These are phyloP conservation scores for Brachyrhaphis roseni DNA, from an alignment of 2,797 vertebrate species.

Conservation along the genomic window DNA sequence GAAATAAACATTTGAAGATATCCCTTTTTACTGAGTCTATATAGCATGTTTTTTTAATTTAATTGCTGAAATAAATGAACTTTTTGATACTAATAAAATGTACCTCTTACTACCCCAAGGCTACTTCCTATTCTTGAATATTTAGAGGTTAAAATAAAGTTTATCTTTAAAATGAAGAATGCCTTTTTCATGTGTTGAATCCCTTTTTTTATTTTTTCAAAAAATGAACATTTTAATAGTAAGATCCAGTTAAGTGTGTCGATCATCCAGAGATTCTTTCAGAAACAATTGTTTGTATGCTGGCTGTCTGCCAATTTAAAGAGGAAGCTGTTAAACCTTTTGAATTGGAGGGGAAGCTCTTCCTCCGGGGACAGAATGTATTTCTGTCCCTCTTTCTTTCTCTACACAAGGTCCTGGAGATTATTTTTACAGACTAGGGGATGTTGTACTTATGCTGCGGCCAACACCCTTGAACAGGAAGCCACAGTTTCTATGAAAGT, in stretches of 20 bases:
- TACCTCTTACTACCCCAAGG: not conserved
- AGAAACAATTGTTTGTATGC: constrained; percentile 21
- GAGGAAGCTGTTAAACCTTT: constrained; percentile 62
- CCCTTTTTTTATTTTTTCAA: not conserved
- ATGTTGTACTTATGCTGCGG: constrained; percentile 77
- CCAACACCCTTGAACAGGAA: constrained; percentile 93
- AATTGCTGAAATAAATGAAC: not conserved
- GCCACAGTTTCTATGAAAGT: constrained; percentile 87
- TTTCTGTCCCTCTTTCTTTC: constrained; percentile 83
- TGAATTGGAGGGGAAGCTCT: constrained; percentile 67
- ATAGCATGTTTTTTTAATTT: not conserved
- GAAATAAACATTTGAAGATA: not conserved
- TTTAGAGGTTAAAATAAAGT: not conserved
- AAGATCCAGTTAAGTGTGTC: not conserved
- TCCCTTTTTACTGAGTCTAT: not conserved
- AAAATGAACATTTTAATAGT: not conserved
- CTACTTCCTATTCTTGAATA: not conserved
- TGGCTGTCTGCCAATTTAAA: constrained; percentile 56
- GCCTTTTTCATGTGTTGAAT: too few relatives aligned
- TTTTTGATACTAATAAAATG: not conserved
- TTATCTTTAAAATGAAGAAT: not conserved
- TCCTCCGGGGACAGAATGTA: constrained; percentile 80
- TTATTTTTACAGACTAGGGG: constrained; percentile 90
- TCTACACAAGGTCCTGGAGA: constrained; percentile 83
- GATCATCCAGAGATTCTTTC: constrained; percentile 12